phyloP scores from a whole-genome alignment of 2,888 invertebrate species.

The Lithophane leautieri region DNA sequence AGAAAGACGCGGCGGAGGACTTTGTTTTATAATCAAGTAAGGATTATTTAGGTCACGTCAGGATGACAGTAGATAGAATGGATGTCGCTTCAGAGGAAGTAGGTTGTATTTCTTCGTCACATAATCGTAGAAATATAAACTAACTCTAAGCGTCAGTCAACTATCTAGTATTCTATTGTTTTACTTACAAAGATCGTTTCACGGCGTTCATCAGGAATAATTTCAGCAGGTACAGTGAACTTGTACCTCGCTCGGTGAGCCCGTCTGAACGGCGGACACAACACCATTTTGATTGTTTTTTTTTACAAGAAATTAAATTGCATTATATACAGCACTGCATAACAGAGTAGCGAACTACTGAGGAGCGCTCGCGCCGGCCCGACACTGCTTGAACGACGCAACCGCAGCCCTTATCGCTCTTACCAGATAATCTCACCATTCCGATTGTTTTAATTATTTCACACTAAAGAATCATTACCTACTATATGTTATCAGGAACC shows the following conservation, averaged over 20 bases:
- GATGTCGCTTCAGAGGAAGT: background rate
- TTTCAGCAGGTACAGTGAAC: constrained; percentile 71
- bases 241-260: constrained; percentile 83
- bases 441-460: constrained; percentile 90
- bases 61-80: background rate
- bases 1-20: too few species aligned
- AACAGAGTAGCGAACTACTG: constrained; percentile 59
- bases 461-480: constrained; percentile 83
- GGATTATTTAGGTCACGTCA: background rate
- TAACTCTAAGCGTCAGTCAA: background rate
- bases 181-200: constrained; percentile 85
- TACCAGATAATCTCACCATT: constrained; percentile 85
- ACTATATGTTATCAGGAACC: constrained; percentile 85
- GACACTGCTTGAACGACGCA: constrained; percentile 80
- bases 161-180: constrained; percentile 14
- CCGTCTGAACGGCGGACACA: constrained; percentile 87
- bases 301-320: constrained; percentile 26
- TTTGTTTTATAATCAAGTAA: too few species aligned
- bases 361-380: constrained; percentile 85
- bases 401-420: constrained; percentile 83
- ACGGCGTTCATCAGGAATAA: constrained; percentile 69
- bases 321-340: constrained; percentile 52
- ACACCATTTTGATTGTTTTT: constrained; percentile 77
- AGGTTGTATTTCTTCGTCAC: background rate
- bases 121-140: constrained; percentile 20